Evolutionary conservation across 2,888 invertebrate species (phyloP).

Genomic region (Athalia circularis): DNA sequence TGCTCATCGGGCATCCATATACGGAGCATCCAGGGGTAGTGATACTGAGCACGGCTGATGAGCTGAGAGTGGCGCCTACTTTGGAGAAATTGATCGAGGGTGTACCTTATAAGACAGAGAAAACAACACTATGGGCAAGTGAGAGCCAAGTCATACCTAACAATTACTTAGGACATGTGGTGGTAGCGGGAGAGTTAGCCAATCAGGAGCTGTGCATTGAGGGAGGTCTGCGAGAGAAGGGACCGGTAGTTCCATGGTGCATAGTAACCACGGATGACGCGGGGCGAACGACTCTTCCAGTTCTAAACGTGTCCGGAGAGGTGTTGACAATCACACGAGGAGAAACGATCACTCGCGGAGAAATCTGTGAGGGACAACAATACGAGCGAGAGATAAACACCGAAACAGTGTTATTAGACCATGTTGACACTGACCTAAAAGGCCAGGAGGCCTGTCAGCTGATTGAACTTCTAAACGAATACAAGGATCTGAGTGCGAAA

Average conservation of each 20-base stretch:
- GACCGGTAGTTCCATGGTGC: constrained; percentile 50
- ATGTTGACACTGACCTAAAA: constrained; percentile 44
- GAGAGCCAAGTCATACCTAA: constrained; percentile 46
- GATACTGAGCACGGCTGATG: constrained; percentile 50
- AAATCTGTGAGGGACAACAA: constrained; percentile 17
- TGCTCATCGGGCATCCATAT: constrained; percentile 57
- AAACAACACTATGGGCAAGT: constrained; percentile 34
- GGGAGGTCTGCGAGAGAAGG: constrained; percentile 50
- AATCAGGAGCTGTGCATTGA: constrained; percentile 48
- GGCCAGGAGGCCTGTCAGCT: constrained; percentile 31
- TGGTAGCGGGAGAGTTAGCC: constrained; percentile 39
- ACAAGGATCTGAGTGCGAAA: constrained; percentile 27
- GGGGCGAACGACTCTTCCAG: constrained; percentile 48
- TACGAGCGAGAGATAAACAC: constrained; percentile 8
- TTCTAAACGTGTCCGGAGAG: constrained; percentile 43
- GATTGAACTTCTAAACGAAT: constrained; percentile 44
- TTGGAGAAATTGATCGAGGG: constrained; percentile 43
- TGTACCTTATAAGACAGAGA: constrained; percentile 39
- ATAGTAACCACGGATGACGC: constrained; percentile 49
- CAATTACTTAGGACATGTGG: constrained; percentile 50
- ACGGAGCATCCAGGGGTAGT: constrained; percentile 54
- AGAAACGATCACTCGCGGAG: constrained; percentile 22
- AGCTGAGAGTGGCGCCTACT: constrained; percentile 47
- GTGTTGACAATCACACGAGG: constrained; percentile 9
- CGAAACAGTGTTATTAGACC: constrained; percentile 22